Evolutionary conservation across 1,140 invertebrate genomes (phyloP).

Genomic region (Ptiloglossa arizonensis): DNA sequence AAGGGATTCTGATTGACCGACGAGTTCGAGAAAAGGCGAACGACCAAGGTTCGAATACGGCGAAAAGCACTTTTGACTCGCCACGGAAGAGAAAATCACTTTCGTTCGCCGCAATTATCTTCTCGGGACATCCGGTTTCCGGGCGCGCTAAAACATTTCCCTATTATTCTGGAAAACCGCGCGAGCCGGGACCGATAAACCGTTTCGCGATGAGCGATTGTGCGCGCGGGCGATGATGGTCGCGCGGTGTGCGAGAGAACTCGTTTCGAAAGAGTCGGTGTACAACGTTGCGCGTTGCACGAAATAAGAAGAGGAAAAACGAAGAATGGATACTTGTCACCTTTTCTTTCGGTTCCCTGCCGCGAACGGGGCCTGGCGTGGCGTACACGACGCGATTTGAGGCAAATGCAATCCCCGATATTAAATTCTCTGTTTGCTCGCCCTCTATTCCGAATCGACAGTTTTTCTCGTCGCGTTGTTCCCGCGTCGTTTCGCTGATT

Average conservation of each 20-base stretch:
- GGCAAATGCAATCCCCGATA: conserved; percentile 64
- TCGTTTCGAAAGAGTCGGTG: background rate
- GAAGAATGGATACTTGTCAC: conserved; percentile 12
- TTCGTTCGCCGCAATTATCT: conserved; percentile 27
- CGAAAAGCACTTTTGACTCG: background rate
- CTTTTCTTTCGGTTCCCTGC: conserved; percentile 6
- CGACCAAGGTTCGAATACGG: background rate
- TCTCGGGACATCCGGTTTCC: conserved; percentile 4
- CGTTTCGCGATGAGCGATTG: background rate
- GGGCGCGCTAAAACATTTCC: conserved; percentile 25
- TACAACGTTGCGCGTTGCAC: conserved; percentile 12
- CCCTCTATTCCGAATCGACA: conserved; percentile 35
- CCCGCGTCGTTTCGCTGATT: conserved; percentile 54
- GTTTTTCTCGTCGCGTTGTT: conserved; percentile 53
- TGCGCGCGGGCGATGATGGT: background rate
- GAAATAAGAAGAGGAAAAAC: background rate
- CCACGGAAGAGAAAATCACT: conserved; percentile 27
- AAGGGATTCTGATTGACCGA: background rate
- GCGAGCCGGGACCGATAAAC: background rate
- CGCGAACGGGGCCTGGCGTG: background rate
- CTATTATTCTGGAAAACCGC: conserved; percentile 17
- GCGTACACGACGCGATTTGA: conserved; percentile 39
- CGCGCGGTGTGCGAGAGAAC: background rate
- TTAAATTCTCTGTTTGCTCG: conserved; percentile 63
- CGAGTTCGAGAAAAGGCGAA: too few species aligned